Conservation (phyloP, 2,888 invertebrate genomes). For the Crematogaster levior region DNA sequence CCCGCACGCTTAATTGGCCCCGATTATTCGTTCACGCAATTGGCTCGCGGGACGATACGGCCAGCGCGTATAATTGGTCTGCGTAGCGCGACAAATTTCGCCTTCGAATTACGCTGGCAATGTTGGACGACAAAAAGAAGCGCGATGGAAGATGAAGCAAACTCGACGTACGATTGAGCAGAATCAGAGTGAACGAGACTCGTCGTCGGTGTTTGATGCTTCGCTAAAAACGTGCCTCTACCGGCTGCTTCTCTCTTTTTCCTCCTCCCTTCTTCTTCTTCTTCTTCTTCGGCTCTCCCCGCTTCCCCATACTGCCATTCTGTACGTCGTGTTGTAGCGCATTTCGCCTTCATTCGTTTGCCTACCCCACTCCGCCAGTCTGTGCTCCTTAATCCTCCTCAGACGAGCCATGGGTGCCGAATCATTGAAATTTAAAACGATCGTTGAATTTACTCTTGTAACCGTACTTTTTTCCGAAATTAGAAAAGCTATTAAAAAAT, state of each 20-base stretch:
- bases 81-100: not conserved
- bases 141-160: not conserved
- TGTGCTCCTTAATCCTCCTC: slow-evolving; percentile 41
- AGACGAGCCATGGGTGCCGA: slow-evolving; percentile 64
- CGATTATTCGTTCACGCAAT: slow-evolving; percentile 71
- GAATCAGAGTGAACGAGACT: not conserved
- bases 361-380: slow-evolving; percentile 61
- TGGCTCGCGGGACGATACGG: slow-evolving; percentile 52
- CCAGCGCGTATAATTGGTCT: slow-evolving; percentile 11
- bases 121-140: not conserved
- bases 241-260: slow-evolving; percentile 44
- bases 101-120: not conserved
- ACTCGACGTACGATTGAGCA: not conserved
- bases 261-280: slow-evolving; percentile 50
- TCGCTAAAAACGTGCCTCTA: slow-evolving; percentile 15
- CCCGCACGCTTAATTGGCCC: slow-evolving; percentile 69
- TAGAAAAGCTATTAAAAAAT: too few relatives aligned
- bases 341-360: slow-evolving; percentile 29
- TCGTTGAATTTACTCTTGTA: not conserved
- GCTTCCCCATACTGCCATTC: not conserved
- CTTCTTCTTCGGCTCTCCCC: slow-evolving; percentile 52
- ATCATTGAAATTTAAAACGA: slow-evolving; percentile 60
- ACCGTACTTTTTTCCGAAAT: not conserved
- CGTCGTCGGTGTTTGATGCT: slow-evolving; percentile 5
- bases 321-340: not conserved